These are phyloP conservation scores for Coenonympha arcania DNA, from an alignment of 2,888 invertebrate genomes.

Conservation along the genomic window DNA sequence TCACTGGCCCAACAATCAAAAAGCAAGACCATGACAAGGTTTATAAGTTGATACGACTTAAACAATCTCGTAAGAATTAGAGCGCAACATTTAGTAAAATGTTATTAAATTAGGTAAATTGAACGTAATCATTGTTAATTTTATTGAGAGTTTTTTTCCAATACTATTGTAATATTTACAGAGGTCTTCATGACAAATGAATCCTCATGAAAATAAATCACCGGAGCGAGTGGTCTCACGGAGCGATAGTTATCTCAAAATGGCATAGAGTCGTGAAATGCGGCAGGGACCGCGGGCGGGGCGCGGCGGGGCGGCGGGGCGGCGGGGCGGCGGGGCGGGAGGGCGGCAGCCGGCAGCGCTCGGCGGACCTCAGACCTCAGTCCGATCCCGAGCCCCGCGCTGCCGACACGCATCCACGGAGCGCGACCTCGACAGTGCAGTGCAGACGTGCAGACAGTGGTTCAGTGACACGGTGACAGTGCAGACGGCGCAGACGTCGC, in stretches of 20 bases:
- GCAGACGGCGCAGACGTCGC: too few species aligned
- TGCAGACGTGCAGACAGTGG: too few species aligned
- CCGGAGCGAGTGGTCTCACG: constrained; percentile 5
- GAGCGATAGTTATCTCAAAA: constrained; percentile 19
- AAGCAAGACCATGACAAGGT: too few species aligned
- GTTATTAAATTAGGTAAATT: too few species aligned
- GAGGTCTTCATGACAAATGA: not conserved
- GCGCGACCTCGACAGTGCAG: constrained; percentile 28
- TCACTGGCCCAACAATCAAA: too few species aligned
- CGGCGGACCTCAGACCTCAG: constrained; percentile 26
- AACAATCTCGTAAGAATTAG: too few species aligned
- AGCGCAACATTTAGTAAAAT: too few species aligned
- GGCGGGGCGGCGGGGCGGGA: constrained; percentile 25
- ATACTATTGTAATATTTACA: not conserved
- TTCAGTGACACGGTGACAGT: constrained; percentile 24
- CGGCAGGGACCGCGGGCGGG: constrained; percentile 19
- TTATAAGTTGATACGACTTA: too few species aligned
- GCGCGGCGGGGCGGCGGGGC: constrained; percentile 20
- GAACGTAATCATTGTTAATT: too few species aligned
- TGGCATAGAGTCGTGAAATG: constrained; percentile 22
- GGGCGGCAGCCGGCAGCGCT: constrained; percentile 18
- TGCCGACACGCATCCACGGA: constrained; percentile 40
- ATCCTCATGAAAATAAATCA: constrained; percentile 5
- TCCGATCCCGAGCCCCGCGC: constrained; percentile 38
- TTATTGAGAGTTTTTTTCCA: too few species aligned